Base-by-base conservation (phyloP, 2,113 vertebrate genomes). In the Phyllostomus hastatus region DNA sequence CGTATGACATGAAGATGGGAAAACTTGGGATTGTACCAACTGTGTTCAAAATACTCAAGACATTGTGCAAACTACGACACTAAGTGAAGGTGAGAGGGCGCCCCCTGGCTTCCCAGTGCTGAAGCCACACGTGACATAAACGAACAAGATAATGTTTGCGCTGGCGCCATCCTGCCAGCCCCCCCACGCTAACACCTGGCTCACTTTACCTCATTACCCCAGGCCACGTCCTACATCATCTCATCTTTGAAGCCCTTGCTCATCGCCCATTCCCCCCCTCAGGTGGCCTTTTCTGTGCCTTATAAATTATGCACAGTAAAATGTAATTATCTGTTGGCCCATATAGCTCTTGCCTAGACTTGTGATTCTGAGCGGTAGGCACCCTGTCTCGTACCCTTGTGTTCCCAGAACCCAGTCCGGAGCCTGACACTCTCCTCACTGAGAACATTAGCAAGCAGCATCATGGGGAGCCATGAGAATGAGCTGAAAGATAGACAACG, bases 331-430 rank as follows among this genome's bases (percentile, higher is more conserved):
- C 69, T 28, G 2, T 24, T 35, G 48, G 66, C 14, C 35, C 11
- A 41, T 66, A 84, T 54, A 20, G 19, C 26, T 88, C 54, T 17
- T n/a, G 10, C 19, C 31, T 83, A 43, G 16, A 52, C 64, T 95
- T 28, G 7, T 85, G 31, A 48, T 79, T 72, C 33, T 75, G 9
- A 67, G 38, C 38, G 1, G 10, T 9, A 19, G 33, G 16, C 84
- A 33, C 8, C 14, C 35, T 64, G 16, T 31, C 35, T 94, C n/a
- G 8, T 9, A 24, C 7, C 61, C 20, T 43, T n/a, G 33, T 4
- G 3, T 69, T 14, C 4, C 10, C 1, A n/a, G 67, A 1, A 2
- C 1, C 4, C 10, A 69, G 46, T 7, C 81, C 19, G 12, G 26
- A 69, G 1, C 43, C 73, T 16, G 9, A 28, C 52, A n/a, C 2